Evolutionary conservation across 2,888 invertebrate species (phyloP).

Genomic region (Balanococcus diminutus): DNA sequence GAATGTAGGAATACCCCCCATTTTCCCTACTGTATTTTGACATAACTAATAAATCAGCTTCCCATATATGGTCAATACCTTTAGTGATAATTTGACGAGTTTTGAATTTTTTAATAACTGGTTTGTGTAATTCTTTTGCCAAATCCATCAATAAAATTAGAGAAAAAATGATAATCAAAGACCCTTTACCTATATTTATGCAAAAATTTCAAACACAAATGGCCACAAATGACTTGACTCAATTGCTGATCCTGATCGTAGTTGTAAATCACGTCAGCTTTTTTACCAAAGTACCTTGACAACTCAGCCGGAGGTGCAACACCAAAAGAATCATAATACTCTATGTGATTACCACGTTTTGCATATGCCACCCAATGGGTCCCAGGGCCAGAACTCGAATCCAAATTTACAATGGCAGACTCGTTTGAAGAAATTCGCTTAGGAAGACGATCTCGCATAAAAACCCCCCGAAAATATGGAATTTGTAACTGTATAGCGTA

Average conservation of each 20-base stretch:
- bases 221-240: conserved; percentile 55
- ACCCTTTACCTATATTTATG: too few relatives aligned
- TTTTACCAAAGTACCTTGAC: conserved; percentile 30
- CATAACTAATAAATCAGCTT: conserved; percentile 54
- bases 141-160: conserved; percentile 49
- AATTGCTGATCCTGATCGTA: conserved; percentile 52
- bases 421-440: conserved; percentile 58
- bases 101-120: conserved; percentile 40
- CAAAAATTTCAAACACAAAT: too few relatives aligned
- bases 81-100: conserved; percentile 33
- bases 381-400: conserved; percentile 58
- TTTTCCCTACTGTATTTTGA: conserved; percentile 54
- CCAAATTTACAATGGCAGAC: conserved; percentile 60
- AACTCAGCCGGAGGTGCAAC: conserved; percentile 59
- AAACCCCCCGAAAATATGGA: too few relatives aligned
- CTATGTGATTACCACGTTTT: conserved; percentile 59
- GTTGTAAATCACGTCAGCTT: conserved; percentile 50
- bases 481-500: too few relatives aligned
- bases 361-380: conserved; percentile 61
- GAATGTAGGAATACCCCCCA: neutral
- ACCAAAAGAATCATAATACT: too few relatives aligned
- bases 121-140: conserved; percentile 42
- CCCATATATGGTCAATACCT: conserved; percentile 53
- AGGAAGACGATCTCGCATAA: conserved; percentile 61
- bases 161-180: too few relatives aligned